phyloP scores from a whole-genome alignment of 2,888 invertebrate genomes.

The Stomorhina lunata region DNA sequence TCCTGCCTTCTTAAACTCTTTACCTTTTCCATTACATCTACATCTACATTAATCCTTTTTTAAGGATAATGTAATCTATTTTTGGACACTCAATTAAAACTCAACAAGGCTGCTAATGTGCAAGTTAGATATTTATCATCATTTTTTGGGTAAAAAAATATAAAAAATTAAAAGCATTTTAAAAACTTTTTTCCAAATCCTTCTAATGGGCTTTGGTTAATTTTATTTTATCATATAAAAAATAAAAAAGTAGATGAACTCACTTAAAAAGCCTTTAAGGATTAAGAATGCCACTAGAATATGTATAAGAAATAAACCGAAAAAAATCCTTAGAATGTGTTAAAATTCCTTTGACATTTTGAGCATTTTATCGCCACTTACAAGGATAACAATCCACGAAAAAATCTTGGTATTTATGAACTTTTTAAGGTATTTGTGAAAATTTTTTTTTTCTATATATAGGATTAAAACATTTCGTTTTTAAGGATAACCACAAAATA shows the following conservation, averaged over 20 bases:
- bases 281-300: slow-evolving; percentile 44
- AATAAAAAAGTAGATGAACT: slow-evolving; percentile 26
- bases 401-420: slow-evolving; percentile 11
- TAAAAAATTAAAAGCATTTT: slow-evolving; percentile 62
- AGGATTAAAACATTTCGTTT: slow-evolving; percentile 32
- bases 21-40: no score
- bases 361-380: slow-evolving; percentile 1
- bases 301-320: background rate
- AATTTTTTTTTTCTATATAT: slow-evolving; percentile 54
- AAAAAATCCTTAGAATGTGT: slow-evolving; percentile 21
- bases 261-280: slow-evolving; percentile 57
- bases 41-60: slow-evolving; percentile 63
- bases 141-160: slow-evolving; percentile 34
- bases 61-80: slow-evolving; percentile 66
- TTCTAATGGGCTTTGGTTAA: slow-evolving; percentile 56
- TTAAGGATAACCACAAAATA: slow-evolving; percentile 41
- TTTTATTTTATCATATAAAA: slow-evolving; percentile 29
- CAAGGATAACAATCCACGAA: background rate
- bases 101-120: slow-evolving; percentile 70
- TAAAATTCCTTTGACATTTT: slow-evolving; percentile 44
- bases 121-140: slow-evolving; percentile 48
- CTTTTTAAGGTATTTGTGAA: slow-evolving; percentile 41
- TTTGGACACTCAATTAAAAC: slow-evolving; percentile 77
- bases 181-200: slow-evolving; percentile 10
- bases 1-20: no score